Evolutionary conservation across 2,888 invertebrate species (phyloP).

Genomic region (Chironomus riparius): DNA sequence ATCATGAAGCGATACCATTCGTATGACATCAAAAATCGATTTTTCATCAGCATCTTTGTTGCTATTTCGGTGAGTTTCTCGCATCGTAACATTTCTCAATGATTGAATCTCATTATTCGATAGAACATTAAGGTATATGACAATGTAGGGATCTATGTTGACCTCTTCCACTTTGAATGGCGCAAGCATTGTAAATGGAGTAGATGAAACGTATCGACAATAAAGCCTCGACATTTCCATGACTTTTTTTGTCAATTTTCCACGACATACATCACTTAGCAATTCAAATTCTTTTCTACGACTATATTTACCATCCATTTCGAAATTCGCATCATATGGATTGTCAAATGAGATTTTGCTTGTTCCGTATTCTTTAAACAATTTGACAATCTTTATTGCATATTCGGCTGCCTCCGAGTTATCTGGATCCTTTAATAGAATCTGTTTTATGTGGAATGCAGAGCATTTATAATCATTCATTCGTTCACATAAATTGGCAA

Average conservation of each 20-base stretch:
- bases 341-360: neutral
- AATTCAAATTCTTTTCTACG: neutral
- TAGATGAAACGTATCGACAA: constrained; percentile 39
- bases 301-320: neutral
- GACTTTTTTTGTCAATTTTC: neutral
- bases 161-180: constrained; percentile 47
- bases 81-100: neutral
- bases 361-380: neutral
- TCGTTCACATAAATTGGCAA: neutral
- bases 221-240: constrained; percentile 36
- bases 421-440: neutral
- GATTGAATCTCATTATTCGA: constrained; percentile 47
- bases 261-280: neutral
- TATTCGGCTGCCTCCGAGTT: neutral
- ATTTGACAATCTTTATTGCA: neutral
- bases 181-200: constrained; percentile 41
- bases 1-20: neutral
- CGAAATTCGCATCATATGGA: neutral
- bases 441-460: neutral
- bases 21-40: neutral
- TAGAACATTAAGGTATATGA: constrained; percentile 50
- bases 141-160: constrained; percentile 45
- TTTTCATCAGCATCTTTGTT: neutral
- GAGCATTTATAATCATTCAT: neutral
- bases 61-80: neutral